Evolutionary conservation across 2,113 vertebrate genomes (phyloP).

Genomic region (Gobius niger): DNA sequence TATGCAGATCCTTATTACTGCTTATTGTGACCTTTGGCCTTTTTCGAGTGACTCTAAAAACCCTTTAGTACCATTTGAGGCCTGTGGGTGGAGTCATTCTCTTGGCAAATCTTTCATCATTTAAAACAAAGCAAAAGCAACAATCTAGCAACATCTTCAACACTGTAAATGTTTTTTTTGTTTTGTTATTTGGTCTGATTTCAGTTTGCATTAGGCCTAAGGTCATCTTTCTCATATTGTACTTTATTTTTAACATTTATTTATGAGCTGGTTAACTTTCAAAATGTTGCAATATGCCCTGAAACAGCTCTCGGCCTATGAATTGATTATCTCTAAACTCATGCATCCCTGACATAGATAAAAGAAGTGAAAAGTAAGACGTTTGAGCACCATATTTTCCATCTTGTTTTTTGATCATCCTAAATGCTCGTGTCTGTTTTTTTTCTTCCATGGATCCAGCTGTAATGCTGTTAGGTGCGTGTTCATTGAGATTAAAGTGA

Average conservation of each 20-base stretch:
- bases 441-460: slow-evolving; percentile 19
- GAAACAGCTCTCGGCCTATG: slow-evolving; percentile 1
- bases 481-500: slow-evolving; percentile 61
- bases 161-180: too few relatives aligned
- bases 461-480: slow-evolving; percentile 50
- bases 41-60: not conserved
- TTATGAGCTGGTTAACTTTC: not conserved
- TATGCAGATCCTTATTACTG: not conserved
- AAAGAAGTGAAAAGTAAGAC: too few relatives aligned
- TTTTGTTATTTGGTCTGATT: too few relatives aligned
- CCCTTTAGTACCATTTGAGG: slow-evolving; percentile 13
- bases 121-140: not conserved
- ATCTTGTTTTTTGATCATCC: slow-evolving; percentile 23
- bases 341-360: not conserved
- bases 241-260: not conserved
- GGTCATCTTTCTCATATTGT: too few relatives aligned
- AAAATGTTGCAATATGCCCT: not conserved
- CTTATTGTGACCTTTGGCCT: not conserved
- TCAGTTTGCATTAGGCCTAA: not conserved
- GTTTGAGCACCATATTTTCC: not conserved
- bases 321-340: not conserved
- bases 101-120: not conserved
- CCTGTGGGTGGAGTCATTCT: slow-evolving; percentile 51
- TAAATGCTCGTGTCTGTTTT: slow-evolving; percentile 16
- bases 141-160: too few relatives aligned